A percentile compares a stretch with the other conserved stretches of the same genome.
Conservation (phyloP, 1,140 invertebrate species). For the Adelges cooleyi region DNA sequence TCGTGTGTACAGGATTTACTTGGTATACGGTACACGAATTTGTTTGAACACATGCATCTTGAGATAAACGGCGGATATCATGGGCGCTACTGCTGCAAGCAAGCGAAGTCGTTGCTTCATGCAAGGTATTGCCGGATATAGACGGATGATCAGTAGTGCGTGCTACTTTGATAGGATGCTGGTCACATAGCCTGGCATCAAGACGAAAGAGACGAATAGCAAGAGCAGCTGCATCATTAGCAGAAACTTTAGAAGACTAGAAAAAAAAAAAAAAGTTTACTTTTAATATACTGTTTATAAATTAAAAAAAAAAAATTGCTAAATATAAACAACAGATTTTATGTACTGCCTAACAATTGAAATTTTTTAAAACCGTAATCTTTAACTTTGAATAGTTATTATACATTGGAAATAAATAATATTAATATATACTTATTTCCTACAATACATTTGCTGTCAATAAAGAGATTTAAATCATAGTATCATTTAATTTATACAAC, state of each 20-base stretch:
- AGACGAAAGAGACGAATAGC: conserved; percentile 74
- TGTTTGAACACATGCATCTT: not conserved
- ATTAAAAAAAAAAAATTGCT: no score
- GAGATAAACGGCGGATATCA: not conserved
- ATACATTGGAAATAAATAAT: no score
- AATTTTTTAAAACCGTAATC: no score
- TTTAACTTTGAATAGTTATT: no score
- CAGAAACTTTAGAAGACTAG: conserved; percentile 55
- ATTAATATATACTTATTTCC: no score
- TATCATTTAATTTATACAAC: no score
- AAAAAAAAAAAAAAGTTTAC: conserved; percentile 31
- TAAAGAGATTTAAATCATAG: no score
- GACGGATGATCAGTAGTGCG: conserved; percentile 39
- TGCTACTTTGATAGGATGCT: conserved; percentile 58
- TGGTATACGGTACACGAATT: conserved; percentile 2
- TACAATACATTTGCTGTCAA: no score
- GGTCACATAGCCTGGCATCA: conserved; percentile 70
- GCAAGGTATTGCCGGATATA: conserved; percentile 10
- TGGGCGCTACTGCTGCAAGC: not conserved
- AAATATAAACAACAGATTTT: no score
- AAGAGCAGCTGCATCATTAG: conserved; percentile 77
- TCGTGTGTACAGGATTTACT: conserved; percentile 3
- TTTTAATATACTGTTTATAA: no score
- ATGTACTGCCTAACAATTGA: no score
- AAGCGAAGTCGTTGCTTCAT: conserved; percentile 8